Evolutionary conservation across 2,113 vertebrate species (phyloP).

Genomic region (Lonchura striata): DNA sequence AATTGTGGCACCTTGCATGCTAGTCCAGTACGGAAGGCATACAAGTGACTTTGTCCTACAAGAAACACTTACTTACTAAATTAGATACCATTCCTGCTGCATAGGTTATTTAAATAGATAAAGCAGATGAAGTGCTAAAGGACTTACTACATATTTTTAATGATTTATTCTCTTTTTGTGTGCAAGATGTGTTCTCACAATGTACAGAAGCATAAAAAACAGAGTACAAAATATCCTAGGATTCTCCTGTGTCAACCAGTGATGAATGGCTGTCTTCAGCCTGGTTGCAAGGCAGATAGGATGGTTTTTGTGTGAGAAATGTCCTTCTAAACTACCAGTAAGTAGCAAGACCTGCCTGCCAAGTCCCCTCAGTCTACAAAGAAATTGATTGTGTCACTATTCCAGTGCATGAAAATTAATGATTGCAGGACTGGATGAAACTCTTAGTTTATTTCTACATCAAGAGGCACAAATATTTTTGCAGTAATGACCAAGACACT

Average conservation of each 20-base stretch:
- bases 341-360: conserved; percentile 21
- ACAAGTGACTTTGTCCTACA: neutral
- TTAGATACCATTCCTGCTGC: neutral
- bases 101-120: neutral
- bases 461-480: neutral
- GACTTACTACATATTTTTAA: neutral
- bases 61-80: neutral
- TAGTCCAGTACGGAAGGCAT: neutral
- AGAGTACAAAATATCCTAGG: neutral
- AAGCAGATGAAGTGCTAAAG: neutral
- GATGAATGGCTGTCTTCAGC: neutral
- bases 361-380: conserved; percentile 11
- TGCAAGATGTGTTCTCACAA: neutral
- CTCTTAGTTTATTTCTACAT: neutral
- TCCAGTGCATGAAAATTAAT: conserved; percentile 5
- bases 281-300: neutral
- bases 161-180: neutral
- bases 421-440: neutral
- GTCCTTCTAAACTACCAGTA: neutral
- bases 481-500: neutral
- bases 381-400: conserved; percentile 21
- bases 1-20: neutral
- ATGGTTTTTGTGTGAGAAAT: neutral
- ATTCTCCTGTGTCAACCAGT: neutral
- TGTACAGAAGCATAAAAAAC: neutral